These are phyloP conservation scores for Drosophila orena DNA, from an alignment of 1,140 invertebrate genomes.

Conservation along the genomic window DNA sequence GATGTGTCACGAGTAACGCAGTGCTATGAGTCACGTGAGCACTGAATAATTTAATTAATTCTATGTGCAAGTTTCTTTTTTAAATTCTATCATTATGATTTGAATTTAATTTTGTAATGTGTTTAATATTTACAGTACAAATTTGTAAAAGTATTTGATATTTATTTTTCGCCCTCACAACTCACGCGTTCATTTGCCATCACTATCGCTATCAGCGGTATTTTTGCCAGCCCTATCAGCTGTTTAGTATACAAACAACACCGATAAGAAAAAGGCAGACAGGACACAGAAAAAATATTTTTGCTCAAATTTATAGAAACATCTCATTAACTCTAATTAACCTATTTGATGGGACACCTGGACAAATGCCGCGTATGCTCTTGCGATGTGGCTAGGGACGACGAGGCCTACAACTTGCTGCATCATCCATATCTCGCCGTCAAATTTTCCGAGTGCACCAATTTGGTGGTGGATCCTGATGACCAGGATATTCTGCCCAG, in stretches of 20 bases:
- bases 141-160: neutral
- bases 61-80: too few species aligned
- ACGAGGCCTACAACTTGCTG: constrained; percentile 38
- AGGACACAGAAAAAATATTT: neutral
- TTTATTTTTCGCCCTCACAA: neutral
- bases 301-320: neutral
- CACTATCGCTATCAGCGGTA: neutral
- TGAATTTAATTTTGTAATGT: too few species aligned
- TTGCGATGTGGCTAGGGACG: constrained; percentile 10
- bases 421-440: constrained; percentile 37
- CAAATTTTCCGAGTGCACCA: constrained; percentile 61
- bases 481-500: constrained; percentile 44
- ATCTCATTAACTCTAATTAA: neutral
- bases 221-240: constrained; percentile 9
- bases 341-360: constrained; percentile 9
- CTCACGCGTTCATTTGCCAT: neutral
- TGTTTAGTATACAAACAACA: constrained; percentile 38
- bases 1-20: neutral
- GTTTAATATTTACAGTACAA: too few species aligned
- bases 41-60: too few species aligned
- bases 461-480: constrained; percentile 29
- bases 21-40: neutral
- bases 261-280: neutral
- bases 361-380: constrained; percentile 62
- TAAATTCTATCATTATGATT: too few species aligned